Evolutionary conservation across 2,888 invertebrate genomes (phyloP), one percentile per base, ranked within the genome.

Genomic region (Silvanus unidentatus): DNA sequence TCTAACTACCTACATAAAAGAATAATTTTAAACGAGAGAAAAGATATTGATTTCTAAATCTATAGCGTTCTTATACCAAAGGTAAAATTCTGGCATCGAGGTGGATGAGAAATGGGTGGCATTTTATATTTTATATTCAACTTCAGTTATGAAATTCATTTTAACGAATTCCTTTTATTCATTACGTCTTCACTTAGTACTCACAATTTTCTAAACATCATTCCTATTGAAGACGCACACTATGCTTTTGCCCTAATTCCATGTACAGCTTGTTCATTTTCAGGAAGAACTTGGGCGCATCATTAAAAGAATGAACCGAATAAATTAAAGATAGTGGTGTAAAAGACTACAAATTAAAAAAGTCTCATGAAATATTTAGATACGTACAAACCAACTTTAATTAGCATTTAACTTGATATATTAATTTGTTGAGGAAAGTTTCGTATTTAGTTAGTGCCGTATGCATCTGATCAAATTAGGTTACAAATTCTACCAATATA

Each of bases 141-240:
- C 46, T 45, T 45, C 47, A 42, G 53, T 48, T 49, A 49, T 48
- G 52, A 54, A 54, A 48, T 50, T 47, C 55, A 42, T 48, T 52
- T 45, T 49, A 45, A 48, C 38, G 45, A 49, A 53, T 53, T 51
- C 52, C 50, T 54, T 53, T 53, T 53, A 50, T 54, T 53, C 54
- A 53, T 51, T 53, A 53, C 44, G 49, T 45, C 48, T 49, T 47
- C 50, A 54, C 47, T 50, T 50, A 50, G 48, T 40, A 42, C 47
- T 49, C 50, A 45, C 45, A 45, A 46, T 54, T 54, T 47, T 47
- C 52, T 50, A 50, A 54, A 53, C 45, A 52, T n/a, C n/a, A n/a
- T 45, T 46, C 44, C 48, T 39, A 44, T 39, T n/a, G n/a, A 43
- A 42, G 47, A 39, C 11, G 39, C 37, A 50, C 32, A 43, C 43